Evolutionary conservation across 2,888 invertebrate species (phyloP).

Genomic region (Pinctada fucata): DNA sequence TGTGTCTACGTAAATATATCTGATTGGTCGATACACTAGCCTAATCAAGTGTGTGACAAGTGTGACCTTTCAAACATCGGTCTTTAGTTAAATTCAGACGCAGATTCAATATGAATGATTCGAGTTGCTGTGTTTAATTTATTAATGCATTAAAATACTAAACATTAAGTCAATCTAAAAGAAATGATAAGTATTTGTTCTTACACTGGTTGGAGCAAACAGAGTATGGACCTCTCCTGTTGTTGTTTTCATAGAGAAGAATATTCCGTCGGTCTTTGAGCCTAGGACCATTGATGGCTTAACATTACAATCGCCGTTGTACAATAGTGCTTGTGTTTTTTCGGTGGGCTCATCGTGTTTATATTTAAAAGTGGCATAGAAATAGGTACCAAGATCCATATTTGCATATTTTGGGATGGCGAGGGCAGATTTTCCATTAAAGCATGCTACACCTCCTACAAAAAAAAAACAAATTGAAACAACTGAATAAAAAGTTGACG

Average conservation of each 20-base stretch:
- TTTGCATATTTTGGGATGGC: constrained; percentile 65
- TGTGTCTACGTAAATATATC: no score
- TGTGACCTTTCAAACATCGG: no score
- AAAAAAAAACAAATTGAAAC: background rate
- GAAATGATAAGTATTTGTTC: no score
- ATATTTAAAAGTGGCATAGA: constrained; percentile 59
- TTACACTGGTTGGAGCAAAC: constrained; percentile 29
- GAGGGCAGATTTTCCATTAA: constrained; percentile 60
- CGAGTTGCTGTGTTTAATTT: no score
- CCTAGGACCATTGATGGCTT: constrained; percentile 47
- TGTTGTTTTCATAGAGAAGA: constrained; percentile 22
- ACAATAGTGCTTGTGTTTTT: constrained; percentile 54
- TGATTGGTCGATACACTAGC: no score
- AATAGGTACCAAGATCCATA: constrained; percentile 52
- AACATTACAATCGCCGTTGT: constrained; percentile 63
- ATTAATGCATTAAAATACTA: no score
- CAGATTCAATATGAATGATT: no score
- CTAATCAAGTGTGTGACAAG: no score
- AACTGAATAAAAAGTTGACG: no score
- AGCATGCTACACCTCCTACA: constrained; percentile 55
- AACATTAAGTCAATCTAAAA: no score
- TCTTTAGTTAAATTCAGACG: no score
- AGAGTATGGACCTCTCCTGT: constrained; percentile 25
- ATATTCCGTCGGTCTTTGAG: constrained; percentile 31
- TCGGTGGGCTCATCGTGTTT: constrained; percentile 26